Conservation (phyloP, 64 coral and sea anemone genomes). For the Pocillopora verrucosa region DNA sequence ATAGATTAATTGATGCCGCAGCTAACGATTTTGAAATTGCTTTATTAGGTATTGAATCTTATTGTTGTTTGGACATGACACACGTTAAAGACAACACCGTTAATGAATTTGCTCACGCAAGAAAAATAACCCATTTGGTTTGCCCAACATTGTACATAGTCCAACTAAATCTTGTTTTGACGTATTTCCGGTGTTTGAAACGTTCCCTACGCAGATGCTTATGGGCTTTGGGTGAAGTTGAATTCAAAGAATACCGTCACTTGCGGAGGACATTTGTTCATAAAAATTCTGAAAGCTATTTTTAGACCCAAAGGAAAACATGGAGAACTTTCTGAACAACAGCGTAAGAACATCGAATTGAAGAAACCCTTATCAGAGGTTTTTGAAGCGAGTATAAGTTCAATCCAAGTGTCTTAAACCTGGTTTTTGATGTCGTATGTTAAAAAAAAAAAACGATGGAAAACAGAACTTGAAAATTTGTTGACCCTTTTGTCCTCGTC, state of each 20-base stretch:
- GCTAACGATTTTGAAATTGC: background rate
- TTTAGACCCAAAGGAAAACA: no score
- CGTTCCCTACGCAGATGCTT: background rate
- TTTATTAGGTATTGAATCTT: background rate
- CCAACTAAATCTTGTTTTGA: background rate
- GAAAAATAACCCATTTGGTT: background rate
- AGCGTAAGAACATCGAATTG: no score
- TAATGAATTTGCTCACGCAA: background rate
- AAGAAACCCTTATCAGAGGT: no score
- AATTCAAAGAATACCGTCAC: background rate
- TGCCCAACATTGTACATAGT: background rate
- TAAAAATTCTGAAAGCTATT: background rate
- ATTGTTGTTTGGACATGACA: background rate
- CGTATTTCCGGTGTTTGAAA: background rate
- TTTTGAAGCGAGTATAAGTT: no score
- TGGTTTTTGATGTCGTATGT: background rate
- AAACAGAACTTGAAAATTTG: background rate
- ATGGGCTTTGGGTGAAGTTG: background rate
- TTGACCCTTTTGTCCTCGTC: background rate
- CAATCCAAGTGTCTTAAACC: background rate
- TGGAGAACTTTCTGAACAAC: no score
- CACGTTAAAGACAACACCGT: background rate
- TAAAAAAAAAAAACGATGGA: background rate
- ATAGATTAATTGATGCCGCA: background rate
- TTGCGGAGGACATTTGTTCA: background rate